Evolutionary conservation across 2,797 vertebrate genomes (phyloP), one percentile per base, ranked within the genome.

Genomic region (Mallotus villosus): DNA sequence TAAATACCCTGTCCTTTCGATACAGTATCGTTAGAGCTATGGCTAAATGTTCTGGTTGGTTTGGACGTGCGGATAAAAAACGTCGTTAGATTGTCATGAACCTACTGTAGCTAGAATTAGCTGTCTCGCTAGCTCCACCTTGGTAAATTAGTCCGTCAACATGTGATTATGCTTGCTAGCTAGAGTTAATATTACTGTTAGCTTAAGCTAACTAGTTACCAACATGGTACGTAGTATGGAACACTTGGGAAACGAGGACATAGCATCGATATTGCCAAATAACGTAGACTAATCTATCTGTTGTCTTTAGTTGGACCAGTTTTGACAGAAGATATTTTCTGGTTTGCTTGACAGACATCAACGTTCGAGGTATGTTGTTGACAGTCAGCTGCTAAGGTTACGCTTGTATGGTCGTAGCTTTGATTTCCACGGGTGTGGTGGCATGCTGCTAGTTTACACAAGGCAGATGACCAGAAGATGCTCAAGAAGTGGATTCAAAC

Each of bases 1-100:
- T 3, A 63, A 25, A 25, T 63, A 32, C 5, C 16, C 3, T 34
- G 17, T 34, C 19, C 9, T 9, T 7, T n/a, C n/a, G 14, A 34
- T 32, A 27, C 7, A 27, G 72, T 68, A n/a, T 72, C 65, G 68
- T n/a, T 55, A 25, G 27, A 63, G 16, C 6, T 32, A 22, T 63
- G 17, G 27, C 3, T 16, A 60, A 19, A n/a, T 34, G 61, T 32
- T n/a, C 17, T 1, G 5, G 11, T 34, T 63, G 27, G 29, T 17
- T 32, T 63, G 61, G 34, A 32, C 29, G 61, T 63, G 60, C 21
- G 32, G 32, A 34, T 34, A 7, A 7, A 34, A 34, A 34, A 34
- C 32, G 6, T 5, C 32, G 6, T 5, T 1, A 34, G 5, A 34
- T 34, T 34, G 32, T 34, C 32, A 34, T 34, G 32, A 34, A 34